Evolutionary conservation across 92 coral and sea anemone species (phyloP), one percentile per base, ranked within the genome.

Genomic region (Porites cylindrica): DNA sequence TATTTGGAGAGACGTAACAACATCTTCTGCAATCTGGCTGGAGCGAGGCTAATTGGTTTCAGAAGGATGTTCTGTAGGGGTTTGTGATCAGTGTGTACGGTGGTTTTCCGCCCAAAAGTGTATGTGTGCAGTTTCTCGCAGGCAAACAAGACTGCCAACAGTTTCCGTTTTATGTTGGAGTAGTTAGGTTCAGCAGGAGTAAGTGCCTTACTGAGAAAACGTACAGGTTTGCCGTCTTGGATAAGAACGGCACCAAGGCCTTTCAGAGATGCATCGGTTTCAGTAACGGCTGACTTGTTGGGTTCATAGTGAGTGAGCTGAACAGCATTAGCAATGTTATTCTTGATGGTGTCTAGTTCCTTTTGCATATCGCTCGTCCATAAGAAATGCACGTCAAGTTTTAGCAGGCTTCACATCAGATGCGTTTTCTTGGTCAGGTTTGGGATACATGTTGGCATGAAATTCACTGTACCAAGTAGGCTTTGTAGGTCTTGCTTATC

Each of bases 331-430:
- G 91, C 91, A 9, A 92, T 90, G 84, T 77, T 90, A 52, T 56
- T 52, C 87, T 90, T 90, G 81, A 92, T 90, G 71, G 76, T 89
- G 69, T 90, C 87, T 64, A 92, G 93, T 66, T 93, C 90, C 67
- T 84, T 83, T 77, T 93, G 90, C 93, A 89, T 92, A 72, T 92
- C 91, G 54, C 76, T 82, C 63, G 89, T 90, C 89, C 95, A 92
- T 62, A 88, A 32, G 81, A 90, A 88, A 59, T 84, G 90, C n/a
- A 78, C 59, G 69, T 88, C 92, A 10, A 77, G 93, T 85, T 87
- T 90, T 73, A 90, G 87, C 84, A 90, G 91, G 53, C 89, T 75
- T 47, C 87, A 76, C 93, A 92, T 82, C 61, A 86, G 96, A 58
- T 85, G 73, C n/a, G 89, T 85, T 69, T 79, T 90, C 93, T 85